Base-by-base conservation (phyloP, 2,888 invertebrate genomes). In the Hipparchia sbordonii region DNA sequence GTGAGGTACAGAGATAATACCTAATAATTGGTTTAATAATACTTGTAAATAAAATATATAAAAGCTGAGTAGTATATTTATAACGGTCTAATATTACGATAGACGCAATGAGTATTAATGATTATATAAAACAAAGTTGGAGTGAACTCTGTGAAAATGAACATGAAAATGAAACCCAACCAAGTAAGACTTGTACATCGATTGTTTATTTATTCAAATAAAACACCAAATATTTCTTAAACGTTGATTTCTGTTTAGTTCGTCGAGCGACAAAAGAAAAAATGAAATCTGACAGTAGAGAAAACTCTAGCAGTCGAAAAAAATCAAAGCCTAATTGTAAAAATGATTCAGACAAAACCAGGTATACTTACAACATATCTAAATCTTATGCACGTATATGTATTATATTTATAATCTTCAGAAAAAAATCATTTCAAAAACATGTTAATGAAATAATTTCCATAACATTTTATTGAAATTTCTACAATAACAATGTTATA, bases 251-350 rank as follows among this genome's bases (percentile, higher is more conserved):
- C n/a, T 23, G 1, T 84, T 80, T 76, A 80, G 84, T 78, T 73
- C 77, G 79, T 39, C 84, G 79, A 81, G 77, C 80, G 33, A 78
- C 73, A 48, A 88, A 86, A 76, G 83, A 80, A 74, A 85, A 82
- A 75, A 83, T 84, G 63, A 84, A 81, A 79, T 75, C 80, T 62
- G 84, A 85, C 54, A 89, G 86, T 73, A 85, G 85, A 76, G 90
- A 90, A 77, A 87, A 82, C 78, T 87, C 88, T 33, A 85, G 80
- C 74, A 85, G 79, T 75, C 85, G 89, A 72, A 92, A 91, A 78
- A 88, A 85, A 76, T 70, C 82, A n/a, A 90, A 87, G 78, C 84
- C 83, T 10, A 88, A 85, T 74, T 81, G 76, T 71, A 87, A 87
- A 77, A 78, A 74, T 79, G 87, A 88, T 56, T 76, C 78, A 59